Evolutionary conservation across 1,140 invertebrate genomes (phyloP).

Genomic region (Leptinotarsa lineolata): DNA sequence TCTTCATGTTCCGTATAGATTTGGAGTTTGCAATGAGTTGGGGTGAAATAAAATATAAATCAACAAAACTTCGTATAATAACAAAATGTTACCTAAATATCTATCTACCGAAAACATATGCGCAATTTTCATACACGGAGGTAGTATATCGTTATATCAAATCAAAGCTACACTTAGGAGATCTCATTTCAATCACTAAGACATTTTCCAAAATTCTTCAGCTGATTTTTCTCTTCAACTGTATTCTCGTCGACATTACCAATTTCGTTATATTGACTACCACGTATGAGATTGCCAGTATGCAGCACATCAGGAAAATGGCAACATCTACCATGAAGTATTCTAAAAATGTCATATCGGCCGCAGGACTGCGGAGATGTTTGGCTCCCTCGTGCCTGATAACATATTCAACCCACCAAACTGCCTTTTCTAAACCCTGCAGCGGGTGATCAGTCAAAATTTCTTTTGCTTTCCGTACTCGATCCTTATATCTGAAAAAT

Average conservation of each 20-base stretch:
- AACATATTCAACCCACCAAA: slow-evolving; percentile 69
- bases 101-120: too few relatives aligned
- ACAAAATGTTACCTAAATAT: too few relatives aligned
- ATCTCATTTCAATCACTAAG: too few relatives aligned
- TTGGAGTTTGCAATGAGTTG: too few relatives aligned
- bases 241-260: not conserved
- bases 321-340: slow-evolving; percentile 38
- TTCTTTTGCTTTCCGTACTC: slow-evolving; percentile 33
- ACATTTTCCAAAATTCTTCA: slow-evolving; percentile 56
- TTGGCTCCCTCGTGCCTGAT: slow-evolving; percentile 60
- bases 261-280: not conserved
- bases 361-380: slow-evolving; percentile 59
- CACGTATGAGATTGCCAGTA: not conserved
- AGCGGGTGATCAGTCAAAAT: slow-evolving; percentile 58
- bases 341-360: slow-evolving; percentile 35
- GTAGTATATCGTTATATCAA: too few relatives aligned
- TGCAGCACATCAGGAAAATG: not conserved
- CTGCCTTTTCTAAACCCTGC: slow-evolving; percentile 59
- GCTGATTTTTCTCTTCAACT: slow-evolving; percentile 49
- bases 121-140: too few relatives aligned
- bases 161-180: too few relatives aligned
- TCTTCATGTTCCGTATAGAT: too few relatives aligned
- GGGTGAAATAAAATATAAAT: too few relatives aligned
- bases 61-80: too few relatives aligned
- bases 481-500: slow-evolving; percentile 34